Evolutionary conservation across 1,140 invertebrate genomes (phyloP).

Genomic region (Andricus grossulariae): DNA sequence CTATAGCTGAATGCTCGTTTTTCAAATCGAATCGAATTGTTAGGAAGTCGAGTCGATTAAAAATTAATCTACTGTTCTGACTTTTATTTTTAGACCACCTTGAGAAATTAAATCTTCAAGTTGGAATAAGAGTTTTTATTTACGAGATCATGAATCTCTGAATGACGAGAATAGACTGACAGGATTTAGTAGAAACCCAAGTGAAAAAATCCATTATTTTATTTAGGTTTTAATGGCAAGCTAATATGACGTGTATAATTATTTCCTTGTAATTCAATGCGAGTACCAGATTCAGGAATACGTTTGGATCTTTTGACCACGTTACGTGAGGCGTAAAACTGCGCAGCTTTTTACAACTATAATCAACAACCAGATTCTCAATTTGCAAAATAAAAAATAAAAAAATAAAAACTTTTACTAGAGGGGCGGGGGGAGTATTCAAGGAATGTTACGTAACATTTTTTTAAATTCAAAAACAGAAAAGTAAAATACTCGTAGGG

Average conservation of each 20-base stretch:
- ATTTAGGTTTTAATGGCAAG: conserved; percentile 8
- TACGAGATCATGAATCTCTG: not conserved
- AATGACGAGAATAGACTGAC: not conserved
- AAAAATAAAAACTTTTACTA: not conserved
- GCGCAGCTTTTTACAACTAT: not conserved
- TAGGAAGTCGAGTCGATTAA: no score
- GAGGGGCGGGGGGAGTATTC: no score
- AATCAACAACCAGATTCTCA: not conserved
- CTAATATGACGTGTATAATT: not conserved
- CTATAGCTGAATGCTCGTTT: no score
- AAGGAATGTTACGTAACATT: no score
- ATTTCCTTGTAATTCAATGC: not conserved
- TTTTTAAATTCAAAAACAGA: no score
- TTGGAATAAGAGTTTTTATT: no score
- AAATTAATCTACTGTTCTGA: no score
- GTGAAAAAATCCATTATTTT: not conserved
- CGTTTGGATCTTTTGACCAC: conserved; percentile 4
- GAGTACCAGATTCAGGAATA: conserved; percentile 14
- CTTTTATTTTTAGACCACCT: no score
- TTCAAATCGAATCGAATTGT: no score
- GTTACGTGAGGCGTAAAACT: conserved; percentile 32
- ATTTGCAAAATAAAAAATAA: not conserved
- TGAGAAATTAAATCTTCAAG: no score
- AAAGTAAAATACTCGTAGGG: no score
- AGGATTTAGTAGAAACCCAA: not conserved